Percentiles rank a stretch among this genome's conserved stretches.
Evolutionary conservation across 2,113 vertebrate genomes (phyloP).

Genomic region (Tenebrosternarchus preto): DNA sequence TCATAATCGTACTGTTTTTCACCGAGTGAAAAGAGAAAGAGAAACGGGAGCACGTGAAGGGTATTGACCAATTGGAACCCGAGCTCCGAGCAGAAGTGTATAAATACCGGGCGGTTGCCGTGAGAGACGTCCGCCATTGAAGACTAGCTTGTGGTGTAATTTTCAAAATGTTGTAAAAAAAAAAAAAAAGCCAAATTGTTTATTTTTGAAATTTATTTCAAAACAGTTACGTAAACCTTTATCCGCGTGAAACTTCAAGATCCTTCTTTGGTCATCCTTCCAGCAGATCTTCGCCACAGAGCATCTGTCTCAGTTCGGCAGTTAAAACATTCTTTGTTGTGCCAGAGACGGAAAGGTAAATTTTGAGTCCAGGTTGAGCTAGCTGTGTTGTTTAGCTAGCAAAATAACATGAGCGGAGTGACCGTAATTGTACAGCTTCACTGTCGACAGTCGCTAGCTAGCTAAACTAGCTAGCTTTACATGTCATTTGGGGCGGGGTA

Average conservation of each 20-base stretch:
- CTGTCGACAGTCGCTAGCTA: no score
- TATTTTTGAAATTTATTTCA: constrained; percentile 43
- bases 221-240: not conserved
- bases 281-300: constrained; percentile 55
- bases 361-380: constrained; percentile 42
- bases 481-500: no score
- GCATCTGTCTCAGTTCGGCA: constrained; percentile 57
- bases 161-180: not conserved
- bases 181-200: constrained; percentile 30
- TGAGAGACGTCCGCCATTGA: constrained; percentile 58
- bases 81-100: constrained; percentile 55
- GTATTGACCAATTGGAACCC: constrained; percentile 64
- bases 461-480: no score
- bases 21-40: constrained; percentile 35
- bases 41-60: constrained; percentile 55
- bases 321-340: constrained; percentile 60
- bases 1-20: not conserved
- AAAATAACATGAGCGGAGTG: not conserved
- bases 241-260: constrained; percentile 42
- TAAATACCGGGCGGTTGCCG: constrained; percentile 66
- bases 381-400: constrained; percentile 32
- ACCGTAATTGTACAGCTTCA: not conserved
- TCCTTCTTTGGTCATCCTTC: constrained; percentile 47
- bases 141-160: constrained; percentile 34
- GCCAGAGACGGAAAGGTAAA: constrained; percentile 64